Evolutionary conservation across 2,888 invertebrate genomes (phyloP).

Genomic region (Parnassius glacialis): DNA sequence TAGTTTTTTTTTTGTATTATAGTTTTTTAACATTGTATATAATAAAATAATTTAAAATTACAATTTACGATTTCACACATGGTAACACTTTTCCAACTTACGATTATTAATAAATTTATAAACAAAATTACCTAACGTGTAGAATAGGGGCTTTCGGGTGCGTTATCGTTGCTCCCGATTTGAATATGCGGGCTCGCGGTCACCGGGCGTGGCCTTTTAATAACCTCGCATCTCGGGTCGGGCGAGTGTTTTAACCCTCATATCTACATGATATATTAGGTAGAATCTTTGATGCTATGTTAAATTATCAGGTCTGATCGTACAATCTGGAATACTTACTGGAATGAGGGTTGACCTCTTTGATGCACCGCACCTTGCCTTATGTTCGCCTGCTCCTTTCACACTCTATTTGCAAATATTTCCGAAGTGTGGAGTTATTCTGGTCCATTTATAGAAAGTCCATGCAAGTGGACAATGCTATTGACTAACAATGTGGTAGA

Average conservation of each 20-base stretch:
- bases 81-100: constrained; percentile 1
- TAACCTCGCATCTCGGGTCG: constrained; percentile 4
- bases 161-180: constrained; percentile 27
- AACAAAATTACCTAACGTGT: background rate
- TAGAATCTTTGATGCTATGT: background rate
- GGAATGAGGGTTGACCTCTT: too few relatives aligned
- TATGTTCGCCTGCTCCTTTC: too few relatives aligned
- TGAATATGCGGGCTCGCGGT: constrained; percentile 30
- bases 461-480: too few relatives aligned
- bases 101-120: background rate
- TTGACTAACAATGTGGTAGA: too few relatives aligned
- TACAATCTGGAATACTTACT: too few relatives aligned
- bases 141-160: constrained; percentile 14
- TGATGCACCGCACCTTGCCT: too few relatives aligned
- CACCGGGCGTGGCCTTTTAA: constrained; percentile 28
- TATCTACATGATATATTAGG: background rate
- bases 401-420: too few relatives aligned
- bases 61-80: background rate
- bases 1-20: too few relatives aligned
- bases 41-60: background rate
- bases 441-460: too few relatives aligned
- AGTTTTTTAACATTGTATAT: too few relatives aligned
- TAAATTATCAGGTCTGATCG: too few relatives aligned
- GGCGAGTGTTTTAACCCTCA: background rate
- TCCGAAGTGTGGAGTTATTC: too few relatives aligned